Conservation (phyloP, 2,113 vertebrate genomes). For the Sprattus sprattus region DNA sequence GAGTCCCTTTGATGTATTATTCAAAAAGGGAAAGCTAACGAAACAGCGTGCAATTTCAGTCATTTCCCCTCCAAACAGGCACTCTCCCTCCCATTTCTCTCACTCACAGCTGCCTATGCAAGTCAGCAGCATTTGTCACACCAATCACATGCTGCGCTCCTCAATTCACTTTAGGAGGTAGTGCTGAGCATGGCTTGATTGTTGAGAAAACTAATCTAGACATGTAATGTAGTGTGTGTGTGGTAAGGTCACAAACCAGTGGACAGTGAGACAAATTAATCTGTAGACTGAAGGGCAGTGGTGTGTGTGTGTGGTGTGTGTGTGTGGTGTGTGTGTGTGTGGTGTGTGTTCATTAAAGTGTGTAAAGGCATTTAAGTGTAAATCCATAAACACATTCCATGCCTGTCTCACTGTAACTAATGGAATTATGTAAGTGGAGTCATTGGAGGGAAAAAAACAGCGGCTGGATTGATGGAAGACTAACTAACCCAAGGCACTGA, state of each 20-base stretch:
- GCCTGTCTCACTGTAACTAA: slow-evolving; percentile 13
- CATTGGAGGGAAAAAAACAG: neutral
- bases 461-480: neutral
- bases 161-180: neutral
- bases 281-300: slow-evolving; percentile 1
- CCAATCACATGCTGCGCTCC: neutral
- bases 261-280: slow-evolving; percentile 24
- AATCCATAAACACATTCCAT: slow-evolving; percentile 16
- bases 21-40: neutral
- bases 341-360: neutral
- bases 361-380: slow-evolving; percentile 8
- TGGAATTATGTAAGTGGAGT: slow-evolving; percentile 6
- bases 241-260: slow-evolving; percentile 3
- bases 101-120: neutral
- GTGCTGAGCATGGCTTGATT: neutral
- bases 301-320: slow-evolving; percentile 13
- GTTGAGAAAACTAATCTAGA: neutral
- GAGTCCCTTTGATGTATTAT: slow-evolving; percentile 7
- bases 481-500: neutral
- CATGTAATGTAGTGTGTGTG: neutral
- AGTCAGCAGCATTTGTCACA: neutral
- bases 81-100: neutral
- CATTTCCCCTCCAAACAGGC: neutral
- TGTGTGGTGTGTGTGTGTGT: slow-evolving; percentile 20
- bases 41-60: slow-evolving; percentile 3